These are phyloP conservation scores for Lepus americanus DNA, from an alignment of 2,113 vertebrate genomes.

Conservation along the genomic window DNA sequence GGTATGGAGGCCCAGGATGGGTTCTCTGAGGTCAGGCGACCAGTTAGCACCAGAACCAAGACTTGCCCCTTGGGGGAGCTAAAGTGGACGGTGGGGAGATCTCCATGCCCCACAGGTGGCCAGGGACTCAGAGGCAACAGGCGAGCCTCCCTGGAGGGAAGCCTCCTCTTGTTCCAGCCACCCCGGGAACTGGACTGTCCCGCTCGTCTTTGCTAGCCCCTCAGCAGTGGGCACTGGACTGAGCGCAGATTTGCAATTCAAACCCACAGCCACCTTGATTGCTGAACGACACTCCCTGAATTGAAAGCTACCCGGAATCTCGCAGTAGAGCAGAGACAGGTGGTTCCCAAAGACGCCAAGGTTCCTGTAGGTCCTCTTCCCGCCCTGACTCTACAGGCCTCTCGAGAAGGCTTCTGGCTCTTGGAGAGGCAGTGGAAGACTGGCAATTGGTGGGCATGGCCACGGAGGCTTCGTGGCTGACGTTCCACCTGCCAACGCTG, in stretches of 20 bases:
- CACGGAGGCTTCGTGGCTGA: background rate
- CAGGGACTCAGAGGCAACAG: background rate
- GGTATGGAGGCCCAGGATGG: background rate
- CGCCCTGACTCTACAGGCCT: background rate
- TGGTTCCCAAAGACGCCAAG: background rate
- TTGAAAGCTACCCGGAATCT: background rate
- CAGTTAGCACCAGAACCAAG: background rate
- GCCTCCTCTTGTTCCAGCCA: accelerated
- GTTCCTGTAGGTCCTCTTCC: background rate
- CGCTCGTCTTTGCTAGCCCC: no score
- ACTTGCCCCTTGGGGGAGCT: background rate
- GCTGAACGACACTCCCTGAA: background rate
- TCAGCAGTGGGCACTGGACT: background rate
- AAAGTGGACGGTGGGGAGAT: background rate
- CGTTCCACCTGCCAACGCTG: no score
- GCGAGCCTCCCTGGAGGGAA: background rate
- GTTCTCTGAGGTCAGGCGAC: slow-evolving; percentile 5
- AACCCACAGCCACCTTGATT: background rate
- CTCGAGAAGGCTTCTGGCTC: background rate
- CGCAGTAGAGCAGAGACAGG: background rate
- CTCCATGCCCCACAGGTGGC: background rate
- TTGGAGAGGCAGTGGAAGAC: background rate
- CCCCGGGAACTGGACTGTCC: background rate
- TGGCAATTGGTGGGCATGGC: background rate
- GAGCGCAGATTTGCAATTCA: no score